phyloP scores from a whole-genome alignment of 37 sponge, comb jelly and placozoan species.

The Ianthella basta region DNA sequence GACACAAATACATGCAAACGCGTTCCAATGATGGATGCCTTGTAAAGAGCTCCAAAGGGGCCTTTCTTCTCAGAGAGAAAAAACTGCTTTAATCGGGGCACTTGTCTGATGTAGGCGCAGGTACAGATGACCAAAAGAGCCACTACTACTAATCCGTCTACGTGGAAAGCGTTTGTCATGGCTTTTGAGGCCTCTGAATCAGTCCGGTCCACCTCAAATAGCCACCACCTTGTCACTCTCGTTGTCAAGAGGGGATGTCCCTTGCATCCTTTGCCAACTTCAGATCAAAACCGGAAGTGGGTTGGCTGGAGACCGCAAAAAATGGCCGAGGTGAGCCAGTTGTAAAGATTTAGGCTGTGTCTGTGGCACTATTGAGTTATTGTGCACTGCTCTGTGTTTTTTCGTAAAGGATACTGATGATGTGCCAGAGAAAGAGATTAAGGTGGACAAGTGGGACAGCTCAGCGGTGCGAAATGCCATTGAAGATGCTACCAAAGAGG shows the following conservation, averaged over 20 bases:
- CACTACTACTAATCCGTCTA: constrained; percentile 83
- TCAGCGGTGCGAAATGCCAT: constrained; percentile 75
- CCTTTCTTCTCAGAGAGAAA: constrained; percentile 89
- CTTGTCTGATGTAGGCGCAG: constrained; percentile 82
- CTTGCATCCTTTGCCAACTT: too few relatives aligned
- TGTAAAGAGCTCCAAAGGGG: constrained; percentile 85
- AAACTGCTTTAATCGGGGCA: constrained; percentile 72
- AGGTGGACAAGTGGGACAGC: constrained; percentile 75
- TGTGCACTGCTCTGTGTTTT: neutral
- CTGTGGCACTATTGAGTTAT: too few relatives aligned
- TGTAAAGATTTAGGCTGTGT: too few relatives aligned
- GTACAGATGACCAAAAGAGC: constrained; percentile 79
- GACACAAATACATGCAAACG: constrained; percentile 82
- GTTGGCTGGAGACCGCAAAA: too few relatives aligned
- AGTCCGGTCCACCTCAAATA: too few relatives aligned
- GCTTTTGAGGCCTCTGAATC: neutral
- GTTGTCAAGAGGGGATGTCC: too few relatives aligned
- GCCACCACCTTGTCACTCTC: too few relatives aligned
- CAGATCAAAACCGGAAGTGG: too few relatives aligned
- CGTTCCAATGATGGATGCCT: constrained; percentile 86
- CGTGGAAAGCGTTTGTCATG: constrained; percentile 79
- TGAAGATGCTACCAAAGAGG: constrained; percentile 82
- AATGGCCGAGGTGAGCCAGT: too few relatives aligned
- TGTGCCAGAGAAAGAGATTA: constrained; percentile 34
- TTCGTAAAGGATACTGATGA: constrained; percentile 24